phyloP scores from a whole-genome alignment of 2,888 invertebrate species.

The Chorisops tibialis region DNA sequence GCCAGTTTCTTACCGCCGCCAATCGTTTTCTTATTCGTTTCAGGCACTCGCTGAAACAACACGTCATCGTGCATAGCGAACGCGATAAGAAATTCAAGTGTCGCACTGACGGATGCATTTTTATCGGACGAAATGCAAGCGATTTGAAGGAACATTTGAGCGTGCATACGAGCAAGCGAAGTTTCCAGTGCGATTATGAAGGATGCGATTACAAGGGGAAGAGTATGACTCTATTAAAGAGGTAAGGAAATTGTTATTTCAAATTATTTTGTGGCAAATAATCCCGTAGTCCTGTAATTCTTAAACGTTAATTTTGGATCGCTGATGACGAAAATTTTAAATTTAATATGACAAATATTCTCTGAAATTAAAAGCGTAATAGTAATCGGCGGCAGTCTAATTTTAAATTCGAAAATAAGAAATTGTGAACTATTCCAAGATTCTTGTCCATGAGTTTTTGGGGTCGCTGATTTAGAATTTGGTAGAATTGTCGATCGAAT shows the following conservation, averaged over 20 bases:
- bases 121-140: slow-evolving; percentile 56
- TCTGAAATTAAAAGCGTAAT: too few species aligned
- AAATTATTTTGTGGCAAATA: too few species aligned
- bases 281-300: too few species aligned
- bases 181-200: slow-evolving; percentile 51
- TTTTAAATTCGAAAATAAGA: too few species aligned
- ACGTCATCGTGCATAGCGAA: slow-evolving; percentile 56
- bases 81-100: slow-evolving; percentile 53
- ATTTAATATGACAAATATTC: too few species aligned
- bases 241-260: slow-evolving; percentile 47
- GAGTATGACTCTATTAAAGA: slow-evolving; percentile 53
- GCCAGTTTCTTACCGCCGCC: background rate
- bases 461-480: too few species aligned
- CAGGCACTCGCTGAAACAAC: slow-evolving; percentile 60
- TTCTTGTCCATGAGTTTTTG: too few species aligned
- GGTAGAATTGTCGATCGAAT: too few species aligned
- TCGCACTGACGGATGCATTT: slow-evolving; percentile 57
- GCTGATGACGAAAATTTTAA: too few species aligned
- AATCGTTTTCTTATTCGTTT: slow-evolving; percentile 31
- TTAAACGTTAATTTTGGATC: too few species aligned
- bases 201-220: slow-evolving; percentile 57
- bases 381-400: too few species aligned
- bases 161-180: slow-evolving; percentile 56
- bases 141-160: slow-evolving; percentile 58
- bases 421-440: too few species aligned